Percentiles rank a stretch among this genome's conserved stretches.
Conservation (phyloP, 2,888 invertebrate genomes). For the Orthosia incerta region DNA sequence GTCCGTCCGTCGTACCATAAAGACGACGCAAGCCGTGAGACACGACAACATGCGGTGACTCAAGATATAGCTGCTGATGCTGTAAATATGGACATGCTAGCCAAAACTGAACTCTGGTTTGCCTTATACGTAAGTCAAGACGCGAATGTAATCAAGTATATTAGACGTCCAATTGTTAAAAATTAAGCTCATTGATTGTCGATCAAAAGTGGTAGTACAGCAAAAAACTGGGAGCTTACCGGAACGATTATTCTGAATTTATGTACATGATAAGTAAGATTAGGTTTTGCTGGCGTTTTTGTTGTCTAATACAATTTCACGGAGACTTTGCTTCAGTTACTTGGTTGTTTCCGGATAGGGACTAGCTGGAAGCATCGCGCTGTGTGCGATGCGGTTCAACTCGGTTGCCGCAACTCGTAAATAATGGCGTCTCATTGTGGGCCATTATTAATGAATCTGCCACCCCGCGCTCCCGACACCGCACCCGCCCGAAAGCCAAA, state of each 20-base stretch:
- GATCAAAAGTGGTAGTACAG: conserved; percentile 66
- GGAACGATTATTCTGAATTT: conserved; percentile 36
- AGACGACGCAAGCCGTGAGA: conserved; percentile 38
- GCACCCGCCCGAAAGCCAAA: conserved; percentile 87
- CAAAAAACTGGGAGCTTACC: conserved; percentile 63
- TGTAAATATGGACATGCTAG: conserved; percentile 59
- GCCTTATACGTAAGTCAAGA: conserved; percentile 75
- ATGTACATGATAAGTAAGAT: conserved; percentile 42
- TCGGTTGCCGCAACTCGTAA: conserved; percentile 87
- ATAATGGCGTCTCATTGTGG: conserved; percentile 90
- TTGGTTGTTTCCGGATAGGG: conserved; percentile 63
- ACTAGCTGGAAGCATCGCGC: conserved; percentile 71
- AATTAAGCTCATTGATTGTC: conserved; percentile 78
- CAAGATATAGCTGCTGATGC: conserved; percentile 24
- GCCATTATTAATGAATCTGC: conserved; percentile 90
- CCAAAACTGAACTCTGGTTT: conserved; percentile 68
- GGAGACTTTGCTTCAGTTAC: conserved; percentile 56
- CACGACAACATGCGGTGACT: conserved; percentile 54
- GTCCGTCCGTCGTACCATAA: conserved; percentile 9
- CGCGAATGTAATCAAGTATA: conserved; percentile 75
- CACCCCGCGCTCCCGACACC: conserved; percentile 80
- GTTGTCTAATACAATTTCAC: conserved; percentile 28
- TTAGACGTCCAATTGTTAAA: conserved; percentile 76
- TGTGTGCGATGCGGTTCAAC: conserved; percentile 82
- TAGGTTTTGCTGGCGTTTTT: conserved; percentile 49